A percentile compares a stretch with the other conserved stretches of the same genome.
phyloP scores from a whole-genome alignment of 2,113 vertebrate species.

The Vulpes ferrilata region DNA sequence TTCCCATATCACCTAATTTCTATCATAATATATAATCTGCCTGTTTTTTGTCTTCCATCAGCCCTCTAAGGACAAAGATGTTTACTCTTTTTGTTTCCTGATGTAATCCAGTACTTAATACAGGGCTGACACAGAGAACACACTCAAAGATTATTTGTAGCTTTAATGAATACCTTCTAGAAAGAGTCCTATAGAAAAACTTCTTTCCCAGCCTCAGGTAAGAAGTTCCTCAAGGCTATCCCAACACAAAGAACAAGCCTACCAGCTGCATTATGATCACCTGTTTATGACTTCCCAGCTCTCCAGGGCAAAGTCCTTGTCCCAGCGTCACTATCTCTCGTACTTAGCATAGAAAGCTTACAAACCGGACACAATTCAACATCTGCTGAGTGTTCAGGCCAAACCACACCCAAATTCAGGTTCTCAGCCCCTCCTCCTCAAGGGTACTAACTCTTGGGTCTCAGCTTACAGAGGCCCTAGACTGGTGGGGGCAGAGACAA shows the following conservation, averaged over 20 bases:
- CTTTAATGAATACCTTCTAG: not conserved
- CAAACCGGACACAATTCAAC: not conserved
- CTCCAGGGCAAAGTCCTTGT: not conserved
- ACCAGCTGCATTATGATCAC: not conserved
- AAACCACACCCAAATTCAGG: not conserved
- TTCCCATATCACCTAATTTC: not conserved
- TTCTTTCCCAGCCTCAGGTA: not conserved
- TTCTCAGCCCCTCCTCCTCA: not conserved
- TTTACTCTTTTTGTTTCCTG: not conserved
- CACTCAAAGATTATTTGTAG: not conserved
- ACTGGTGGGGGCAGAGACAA: slow-evolving; percentile 40
- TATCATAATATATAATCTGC: not conserved
- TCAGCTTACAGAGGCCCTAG: slow-evolving; percentile 58
- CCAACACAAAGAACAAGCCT: not conserved
- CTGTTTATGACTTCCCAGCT: not conserved
- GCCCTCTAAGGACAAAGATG: not conserved
- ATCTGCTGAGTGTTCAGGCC: not conserved
- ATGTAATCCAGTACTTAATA: not conserved
- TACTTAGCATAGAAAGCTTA: not conserved
- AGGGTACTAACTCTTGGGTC: not conserved
- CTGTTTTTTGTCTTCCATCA: not conserved
- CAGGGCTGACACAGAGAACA: not conserved
- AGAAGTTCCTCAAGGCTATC: not conserved
- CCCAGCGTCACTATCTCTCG: not conserved
- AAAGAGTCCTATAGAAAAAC: not conserved